Base-by-base conservation (phyloP, 2,797 vertebrate species). In the Argyrosomus regius region DNA sequence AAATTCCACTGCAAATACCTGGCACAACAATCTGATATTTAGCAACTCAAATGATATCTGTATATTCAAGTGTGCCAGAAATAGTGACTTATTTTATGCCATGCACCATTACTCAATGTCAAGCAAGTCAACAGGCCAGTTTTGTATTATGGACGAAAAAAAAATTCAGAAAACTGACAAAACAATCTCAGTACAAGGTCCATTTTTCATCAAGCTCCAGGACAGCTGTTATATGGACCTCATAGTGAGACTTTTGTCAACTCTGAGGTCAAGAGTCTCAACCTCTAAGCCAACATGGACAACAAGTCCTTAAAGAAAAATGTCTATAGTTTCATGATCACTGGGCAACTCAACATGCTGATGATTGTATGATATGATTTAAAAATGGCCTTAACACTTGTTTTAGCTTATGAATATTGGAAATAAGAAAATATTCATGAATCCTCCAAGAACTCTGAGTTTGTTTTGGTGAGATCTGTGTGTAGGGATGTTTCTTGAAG, bases 11-110 rank as follows among this genome's bases (percentile, higher is more conserved):
- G 17, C 24, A 56, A 35, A 65, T 49, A 49, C 13, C 26, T 45
- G 46, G 41, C 31, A 43, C 60, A n/a, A 16, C 16, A 57, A 45
- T 22, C 20, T 13, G 56, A 49, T 48, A 31, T 50, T 57, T 45
- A 28, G 43, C 53, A 64, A 48, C 46, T 78, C 16, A 35, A 57
- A 45, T 56, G 3, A 67, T 60, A 39, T 28, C 26, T 72, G 26
- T 59, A 41, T 69, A 35, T 41, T 59, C 28, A 18, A 45, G 57
- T 46, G 13, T 12, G 28, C 50, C 63, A 58, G 46, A 62, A 53
- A 62, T 67, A 77, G 65, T 41, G 64, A 68, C 43, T 69, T 48
- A 17, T 70, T 45, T 71, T 35, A 50, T 69, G 10, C 20, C 17
- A 16, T 13, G 50, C 0, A 4, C 18, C 7, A 20, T 45, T 59